Percentiles rank a stretch among this genome's conserved stretches.
Evolutionary conservation across 1,140 invertebrate species (phyloP).

Genomic region (Panulirus ornatus): DNA sequence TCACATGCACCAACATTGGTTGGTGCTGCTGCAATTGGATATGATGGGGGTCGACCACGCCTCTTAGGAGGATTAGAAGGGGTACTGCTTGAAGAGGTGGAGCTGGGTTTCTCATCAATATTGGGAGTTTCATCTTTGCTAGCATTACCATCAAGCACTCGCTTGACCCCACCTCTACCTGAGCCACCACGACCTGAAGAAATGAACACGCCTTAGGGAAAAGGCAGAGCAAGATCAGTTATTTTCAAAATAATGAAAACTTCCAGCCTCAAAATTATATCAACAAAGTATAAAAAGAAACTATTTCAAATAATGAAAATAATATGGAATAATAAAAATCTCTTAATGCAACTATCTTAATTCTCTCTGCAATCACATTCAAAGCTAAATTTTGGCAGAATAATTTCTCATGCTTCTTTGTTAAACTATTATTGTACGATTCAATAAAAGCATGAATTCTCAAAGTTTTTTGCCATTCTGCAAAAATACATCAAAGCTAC

Average conservation of each 20-base stretch:
- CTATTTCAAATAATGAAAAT: not conserved
- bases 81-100: not conserved
- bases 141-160: slow-evolving; percentile 20
- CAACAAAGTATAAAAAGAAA: not conserved
- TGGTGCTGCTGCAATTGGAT: slow-evolving; percentile 3
- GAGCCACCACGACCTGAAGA: slow-evolving; percentile 43
- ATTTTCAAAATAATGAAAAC: no score
- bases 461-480: no score
- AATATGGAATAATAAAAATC: not conserved
- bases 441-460: no score
- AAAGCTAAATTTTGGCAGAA: no score
- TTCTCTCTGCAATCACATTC: no score
- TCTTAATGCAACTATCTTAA: not conserved
- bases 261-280: slow-evolving; percentile 11
- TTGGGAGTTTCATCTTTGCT: not conserved
- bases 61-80: slow-evolving; percentile 39
- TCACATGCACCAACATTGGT: not conserved
- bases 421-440: no score
- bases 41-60: slow-evolving; percentile 51
- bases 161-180: slow-evolving; percentile 44
- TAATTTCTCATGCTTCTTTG: no score
- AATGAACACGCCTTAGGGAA: slow-evolving; percentile 26
- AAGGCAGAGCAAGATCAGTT: slow-evolving; percentile 39
- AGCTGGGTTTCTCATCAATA: not conserved
- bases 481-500: no score